Evolutionary conservation across 2,888 invertebrate genomes (phyloP), one percentile per base, ranked within the genome.

Genomic region (Muschampia plurimacula): DNA sequence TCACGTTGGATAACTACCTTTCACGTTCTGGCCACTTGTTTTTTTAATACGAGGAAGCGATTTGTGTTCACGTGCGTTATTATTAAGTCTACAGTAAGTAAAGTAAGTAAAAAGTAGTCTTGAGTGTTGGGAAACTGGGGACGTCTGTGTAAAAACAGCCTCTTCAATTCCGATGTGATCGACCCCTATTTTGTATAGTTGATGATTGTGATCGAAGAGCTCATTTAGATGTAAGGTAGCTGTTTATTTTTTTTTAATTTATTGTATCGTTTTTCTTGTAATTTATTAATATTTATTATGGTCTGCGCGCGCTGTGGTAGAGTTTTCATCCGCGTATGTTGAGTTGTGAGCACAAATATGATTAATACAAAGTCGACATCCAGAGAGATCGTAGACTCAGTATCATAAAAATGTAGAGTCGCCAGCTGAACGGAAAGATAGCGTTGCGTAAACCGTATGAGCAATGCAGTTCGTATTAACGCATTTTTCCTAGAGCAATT

Each of bases 1-100:
- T 89, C 85, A 84, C 85, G 89, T 92, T 93, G 92, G 89, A 91
- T 93, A 92, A 92, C 92, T 86, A 87, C 93, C 93, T 94, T 93
- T 94, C 93, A 93, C 93, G 92, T 88, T 85, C 84, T 85, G 90
- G 84, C 89, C 87, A 85, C 85, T 85, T 85, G 82, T 82, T 87
- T 84, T 60, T 66, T 85, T 86, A 88, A 89, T 84, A 87, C 83
- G 87, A 91, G 93, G 93, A 93, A 93, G 87, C 87, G 84, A 78
- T 80, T 80, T 79, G 80, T 80, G 84, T 82, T 88, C 86, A 89
- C 89, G 89, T 90, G 91, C 82, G 63, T 75, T 77, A 73, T 68
- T 73, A 73, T 72, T 77, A 76, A 78, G 77, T 77, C 59, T 75
- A 74, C 28, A 65, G 66, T 75, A 71, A 75, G 36, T 66, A 39